A percentile compares a stretch with the other conserved stretches of the same genome.
These are phyloP conservation scores for Pedetes capensis DNA, from an alignment of 2,113 vertebrate species.

Conservation along the genomic window DNA sequence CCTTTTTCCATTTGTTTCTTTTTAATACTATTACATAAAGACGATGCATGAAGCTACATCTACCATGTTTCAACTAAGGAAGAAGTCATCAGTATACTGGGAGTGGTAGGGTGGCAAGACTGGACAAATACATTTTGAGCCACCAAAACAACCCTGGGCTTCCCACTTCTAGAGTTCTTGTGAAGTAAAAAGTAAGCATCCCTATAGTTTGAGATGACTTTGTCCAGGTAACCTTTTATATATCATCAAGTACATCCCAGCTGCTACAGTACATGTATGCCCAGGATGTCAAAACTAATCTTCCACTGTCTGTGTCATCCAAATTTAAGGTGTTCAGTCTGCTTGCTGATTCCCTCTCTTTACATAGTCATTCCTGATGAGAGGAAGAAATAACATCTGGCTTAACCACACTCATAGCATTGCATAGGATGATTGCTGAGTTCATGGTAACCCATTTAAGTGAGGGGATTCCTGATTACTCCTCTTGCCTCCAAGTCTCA, in stretches of 20 bases:
- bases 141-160: background rate
- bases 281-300: background rate
- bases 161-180: background rate
- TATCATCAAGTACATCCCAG: background rate
- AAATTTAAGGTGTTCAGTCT: background rate
- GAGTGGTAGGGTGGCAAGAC: background rate
- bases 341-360: background rate
- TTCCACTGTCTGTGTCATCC: background rate
- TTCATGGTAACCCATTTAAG: background rate
- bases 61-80: background rate
- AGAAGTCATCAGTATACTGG: background rate
- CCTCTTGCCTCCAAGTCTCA: background rate
- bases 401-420: background rate
- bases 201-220: background rate
- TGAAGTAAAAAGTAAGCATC: background rate
- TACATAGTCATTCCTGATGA: background rate
- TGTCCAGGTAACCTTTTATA: background rate
- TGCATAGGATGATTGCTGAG: background rate
- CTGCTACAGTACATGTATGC: background rate
- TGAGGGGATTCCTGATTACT: background rate
- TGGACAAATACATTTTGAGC: background rate
- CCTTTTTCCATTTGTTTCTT: background rate
- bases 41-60: background rate
- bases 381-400: background rate
- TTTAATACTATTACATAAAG: background rate